Conservation (phyloP, 2,888 invertebrate genomes). For the Tetramorium bicarinatum region DNA sequence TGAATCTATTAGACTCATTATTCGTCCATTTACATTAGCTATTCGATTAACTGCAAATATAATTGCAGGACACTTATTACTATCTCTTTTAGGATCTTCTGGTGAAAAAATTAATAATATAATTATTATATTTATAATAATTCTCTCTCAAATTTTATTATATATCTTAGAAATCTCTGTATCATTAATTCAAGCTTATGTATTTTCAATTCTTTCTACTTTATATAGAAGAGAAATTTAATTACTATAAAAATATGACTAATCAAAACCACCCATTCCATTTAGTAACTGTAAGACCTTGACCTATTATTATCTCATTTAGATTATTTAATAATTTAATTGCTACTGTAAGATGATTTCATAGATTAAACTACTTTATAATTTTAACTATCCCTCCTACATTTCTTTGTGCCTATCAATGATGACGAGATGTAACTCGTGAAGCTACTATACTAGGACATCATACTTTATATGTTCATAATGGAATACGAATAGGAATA, state of each 20-base stretch:
- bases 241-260: too few species aligned
- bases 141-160: too few species aligned
- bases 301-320: not conserved
- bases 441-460: conserved; percentile 88
- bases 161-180: too few species aligned
- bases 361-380: conserved; percentile 87
- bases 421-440: conserved; percentile 87
- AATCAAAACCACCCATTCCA: not conserved
- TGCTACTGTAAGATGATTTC: not conserved
- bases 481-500: conserved; percentile 90
- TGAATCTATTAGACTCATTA: too few species aligned
- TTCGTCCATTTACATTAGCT: not conserved
- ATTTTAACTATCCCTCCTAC: conserved; percentile 85
- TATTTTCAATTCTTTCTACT: too few species aligned
- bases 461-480: conserved; percentile 79
- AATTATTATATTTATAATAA: conserved; percentile 76
- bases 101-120: conserved; percentile 81
- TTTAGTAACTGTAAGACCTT: not conserved
- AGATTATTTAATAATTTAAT: conserved; percentile 7
- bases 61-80: conserved; percentile 90
- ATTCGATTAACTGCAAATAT: conserved; percentile 90
- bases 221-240: too few species aligned
- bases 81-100: conserved; percentile 87
- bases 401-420: conserved; percentile 86
- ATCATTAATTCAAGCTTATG: too few species aligned